Evolutionary conservation across 2,888 invertebrate genomes (phyloP), one percentile per base, ranked within the genome.

Genomic region (Tinea pellionella): DNA sequence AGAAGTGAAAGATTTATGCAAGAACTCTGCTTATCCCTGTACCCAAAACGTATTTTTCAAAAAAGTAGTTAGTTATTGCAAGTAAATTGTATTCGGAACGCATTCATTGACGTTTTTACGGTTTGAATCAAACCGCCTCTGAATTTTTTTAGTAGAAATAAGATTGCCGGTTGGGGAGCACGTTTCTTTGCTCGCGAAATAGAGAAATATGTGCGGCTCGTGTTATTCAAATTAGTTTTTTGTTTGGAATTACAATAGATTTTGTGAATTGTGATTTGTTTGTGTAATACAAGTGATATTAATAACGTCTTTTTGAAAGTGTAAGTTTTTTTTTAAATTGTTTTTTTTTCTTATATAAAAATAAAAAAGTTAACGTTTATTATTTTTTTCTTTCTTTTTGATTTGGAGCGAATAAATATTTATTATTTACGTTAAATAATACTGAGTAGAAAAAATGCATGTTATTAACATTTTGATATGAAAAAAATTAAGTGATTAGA

Each of bases 161-260:
- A 8, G 8, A 47, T 2, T 9, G 47, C 9, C 16, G 47, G 16
- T 8, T 7, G n/a, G 47, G 47, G 15, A 1, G n/a, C 47, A 47
- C 47, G 47, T 16, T 15, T 4, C 15, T 47, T 47, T 15, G 13
- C 15, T 47, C 9, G 24, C 15, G 6, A 42, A 47, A 9, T n/a
- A 15, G n/a, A 47, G 13, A 2, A 15, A 47, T n/a, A n/a, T 47
- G 15, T 47, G 16, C n/a, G 8, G n/a, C 2, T 6, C 15, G 47
- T 47, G n/a, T 47, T 47, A 47, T 47, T 47, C 15, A 47, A 47
- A 47, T 47, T 47, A 47, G 47, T 15, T 47, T 47, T 47, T 47
- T n/a, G n/a, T 47, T 47, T n/a, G 6, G 6, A 9, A 42, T 13
- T 4, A 42, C 6, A 9, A 13, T 42, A 9, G 41, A 4, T 12